Evolutionary conservation across 2,113 vertebrate species (phyloP).

Genomic region (Petrocephalus zakoni): DNA sequence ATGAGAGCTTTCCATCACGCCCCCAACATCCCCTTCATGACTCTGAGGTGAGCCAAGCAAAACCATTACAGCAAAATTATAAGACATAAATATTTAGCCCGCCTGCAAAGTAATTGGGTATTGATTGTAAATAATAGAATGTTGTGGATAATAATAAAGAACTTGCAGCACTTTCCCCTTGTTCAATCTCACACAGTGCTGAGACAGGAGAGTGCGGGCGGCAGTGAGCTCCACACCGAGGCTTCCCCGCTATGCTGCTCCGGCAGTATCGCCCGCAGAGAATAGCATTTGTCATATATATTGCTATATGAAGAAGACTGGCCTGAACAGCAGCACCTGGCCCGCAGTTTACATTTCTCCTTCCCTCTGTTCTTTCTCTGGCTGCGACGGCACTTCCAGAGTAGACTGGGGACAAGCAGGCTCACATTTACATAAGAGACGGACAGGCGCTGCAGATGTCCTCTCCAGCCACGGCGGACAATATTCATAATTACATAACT

Average conservation of each 20-base stretch:
- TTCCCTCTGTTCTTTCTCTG: not conserved
- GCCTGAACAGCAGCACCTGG: not conserved
- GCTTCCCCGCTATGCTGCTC: not conserved
- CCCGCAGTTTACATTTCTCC: not conserved
- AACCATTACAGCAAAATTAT: conserved; percentile 39
- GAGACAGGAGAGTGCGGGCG: not conserved
- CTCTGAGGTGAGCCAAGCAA: conserved; percentile 38
- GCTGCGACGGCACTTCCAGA: not conserved
- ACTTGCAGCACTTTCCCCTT: conserved; percentile 41
- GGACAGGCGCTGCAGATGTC: not conserved
- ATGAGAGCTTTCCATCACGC: conserved; percentile 15
- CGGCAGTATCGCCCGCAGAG: conserved; percentile 17
- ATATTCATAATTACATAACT: conserved; percentile 14
- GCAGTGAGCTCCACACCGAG: rapidly evolving
- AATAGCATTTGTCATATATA: conserved; percentile 14
- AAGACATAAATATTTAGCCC: conserved; percentile 44
- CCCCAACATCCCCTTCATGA: conserved; percentile 8
- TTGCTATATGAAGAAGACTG: conserved; percentile 2
- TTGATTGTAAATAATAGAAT: conserved; percentile 61
- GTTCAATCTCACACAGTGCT: conserved; percentile 2
- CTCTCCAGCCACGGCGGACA: not conserved
- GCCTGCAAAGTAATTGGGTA: conserved; percentile 54
- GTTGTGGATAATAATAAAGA: conserved; percentile 49
- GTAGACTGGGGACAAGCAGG: not conserved
- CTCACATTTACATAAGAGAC: conserved; percentile 11